A percentile compares a stretch with the other conserved stretches of the same genome.
phyloP scores from a whole-genome alignment of 2,113 vertebrate species.

The Candoia aspera region DNA sequence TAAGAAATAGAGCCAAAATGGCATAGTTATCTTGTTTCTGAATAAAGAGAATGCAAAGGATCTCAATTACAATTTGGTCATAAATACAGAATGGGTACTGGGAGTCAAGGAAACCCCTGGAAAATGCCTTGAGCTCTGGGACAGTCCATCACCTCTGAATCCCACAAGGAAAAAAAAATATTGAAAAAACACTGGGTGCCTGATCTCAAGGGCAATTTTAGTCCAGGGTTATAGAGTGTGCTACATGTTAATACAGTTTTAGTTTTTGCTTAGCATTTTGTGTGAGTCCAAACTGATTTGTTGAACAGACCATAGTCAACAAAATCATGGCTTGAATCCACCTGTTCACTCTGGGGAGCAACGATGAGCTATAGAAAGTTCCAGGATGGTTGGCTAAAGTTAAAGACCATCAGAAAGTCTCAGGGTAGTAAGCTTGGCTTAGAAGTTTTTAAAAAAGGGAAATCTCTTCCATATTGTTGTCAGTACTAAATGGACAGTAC shows the following conservation, averaged over 20 bases:
- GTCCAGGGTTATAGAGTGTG: not conserved
- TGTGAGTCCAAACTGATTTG: not conserved
- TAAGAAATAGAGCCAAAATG: not conserved
- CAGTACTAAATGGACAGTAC: not conserved
- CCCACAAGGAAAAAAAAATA: not conserved
- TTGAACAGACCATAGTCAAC: not conserved
- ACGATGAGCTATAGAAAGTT: not conserved
- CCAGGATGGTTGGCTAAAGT: not conserved
- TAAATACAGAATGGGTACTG: not conserved
- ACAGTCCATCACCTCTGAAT: not conserved
- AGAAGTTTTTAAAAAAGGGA: not conserved
- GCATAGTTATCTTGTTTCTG: not conserved
- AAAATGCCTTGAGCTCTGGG: not conserved
- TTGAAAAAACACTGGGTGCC: not conserved
- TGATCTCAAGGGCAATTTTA: not conserved
- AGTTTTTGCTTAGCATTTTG: not conserved
- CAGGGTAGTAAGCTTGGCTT: not conserved
- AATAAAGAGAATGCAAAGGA: not conserved
- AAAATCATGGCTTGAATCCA: not conserved
- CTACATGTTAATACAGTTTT: not conserved
- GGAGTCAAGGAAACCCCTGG: not conserved
- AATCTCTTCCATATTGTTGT: not conserved
- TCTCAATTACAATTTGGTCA: not conserved
- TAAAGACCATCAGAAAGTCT: not conserved
- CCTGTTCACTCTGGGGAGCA: not conserved